Evolutionary conservation across 2,113 vertebrate genomes (phyloP), one percentile per base, ranked within the genome.

Genomic region (Hemichromis elongatus): DNA sequence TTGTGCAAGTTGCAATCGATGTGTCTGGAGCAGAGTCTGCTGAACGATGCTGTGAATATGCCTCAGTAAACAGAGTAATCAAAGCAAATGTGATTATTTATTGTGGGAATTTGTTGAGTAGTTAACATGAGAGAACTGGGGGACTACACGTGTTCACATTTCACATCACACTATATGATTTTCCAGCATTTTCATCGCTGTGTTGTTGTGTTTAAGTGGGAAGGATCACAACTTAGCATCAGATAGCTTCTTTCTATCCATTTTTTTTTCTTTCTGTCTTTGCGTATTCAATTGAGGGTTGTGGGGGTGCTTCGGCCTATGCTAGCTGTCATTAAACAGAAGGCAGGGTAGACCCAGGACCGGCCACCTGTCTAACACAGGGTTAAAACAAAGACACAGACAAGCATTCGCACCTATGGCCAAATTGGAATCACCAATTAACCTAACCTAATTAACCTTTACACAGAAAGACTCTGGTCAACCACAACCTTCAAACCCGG

Each of bases 1-100:
- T 52, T 40, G 56, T 56, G 80, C 33, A 59, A 3, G 56, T 56
- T 47, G 24, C 16, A 9, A 5, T 12, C 24, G 16, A 50, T 78
- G 21, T 28, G 53, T 88, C 77, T 84, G 84, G 77, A 88, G 81
- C 63, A 88, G 88, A 88, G 16, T 66, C 80, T 83, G 66, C n/a
- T 68, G 12, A 77, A 86, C 7, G 37, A 82, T 26, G 24, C 45
- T n/a, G 53, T 73, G 54, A 81, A 59, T n/a, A 56, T 24, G 24
- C 19, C 7, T 82, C 18, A 26, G 19, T 9, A 21, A 85, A 77
- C 77, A 91, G 70, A 80, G 86, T 26, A 66, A 81, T 83, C 21
- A 50, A 7, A 75, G 42, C 3, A 83, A 85, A 84, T 33, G 30
- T 26, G 18, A 52, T 82, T 30, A 54, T 77, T 63, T 73, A 73